A percentile compares a stretch with the other conserved stretches of the same genome.
Evolutionary conservation across 37 sponge, comb jelly and placozoan species (phyloP).

Genomic region (Dysidea cf. avara): DNA sequence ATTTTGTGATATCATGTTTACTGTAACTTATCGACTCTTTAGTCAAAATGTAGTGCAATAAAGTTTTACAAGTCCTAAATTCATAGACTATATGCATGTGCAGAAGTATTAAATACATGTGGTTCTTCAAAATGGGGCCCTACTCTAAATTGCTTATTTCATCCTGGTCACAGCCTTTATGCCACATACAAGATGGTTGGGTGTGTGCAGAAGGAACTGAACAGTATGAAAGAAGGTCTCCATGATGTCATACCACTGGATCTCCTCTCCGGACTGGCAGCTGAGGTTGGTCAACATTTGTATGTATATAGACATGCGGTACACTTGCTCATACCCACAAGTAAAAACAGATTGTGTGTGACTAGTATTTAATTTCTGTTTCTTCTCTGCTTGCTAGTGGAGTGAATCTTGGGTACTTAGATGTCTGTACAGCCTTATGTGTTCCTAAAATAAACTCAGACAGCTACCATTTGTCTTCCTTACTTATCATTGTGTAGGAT

Average conservation of each 20-base stretch:
- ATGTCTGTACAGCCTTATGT: too few relatives aligned
- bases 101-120: too few relatives aligned
- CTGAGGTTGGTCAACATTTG: slow-evolving; percentile 63
- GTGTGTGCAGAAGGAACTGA: slow-evolving; percentile 76
- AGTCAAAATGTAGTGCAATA: too few relatives aligned
- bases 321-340: not conserved
- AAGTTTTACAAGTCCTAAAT: too few relatives aligned
- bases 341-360: slow-evolving; percentile 3
- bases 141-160: too few relatives aligned
- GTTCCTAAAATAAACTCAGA: too few relatives aligned
- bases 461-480: not conserved
- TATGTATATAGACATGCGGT: slow-evolving; percentile 2
- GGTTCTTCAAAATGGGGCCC: too few relatives aligned
- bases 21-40: too few relatives aligned
- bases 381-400: not conserved
- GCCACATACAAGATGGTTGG: slow-evolving; percentile 82
- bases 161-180: slow-evolving; percentile 68
- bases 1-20: too few relatives aligned
- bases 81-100: too few relatives aligned
- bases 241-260: slow-evolving; percentile 75
- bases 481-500: slow-evolving; percentile 49
- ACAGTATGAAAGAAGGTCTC: slow-evolving; percentile 80
- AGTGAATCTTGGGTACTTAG: not conserved
- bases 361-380: not conserved
- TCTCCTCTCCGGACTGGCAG: slow-evolving; percentile 74